A percentile compares a stretch with the other conserved stretches of the same genome.
These are phyloP conservation scores for Calliscelio sp. DNA, from an alignment of 2,888 invertebrate genomes.

Conservation along the genomic window DNA sequence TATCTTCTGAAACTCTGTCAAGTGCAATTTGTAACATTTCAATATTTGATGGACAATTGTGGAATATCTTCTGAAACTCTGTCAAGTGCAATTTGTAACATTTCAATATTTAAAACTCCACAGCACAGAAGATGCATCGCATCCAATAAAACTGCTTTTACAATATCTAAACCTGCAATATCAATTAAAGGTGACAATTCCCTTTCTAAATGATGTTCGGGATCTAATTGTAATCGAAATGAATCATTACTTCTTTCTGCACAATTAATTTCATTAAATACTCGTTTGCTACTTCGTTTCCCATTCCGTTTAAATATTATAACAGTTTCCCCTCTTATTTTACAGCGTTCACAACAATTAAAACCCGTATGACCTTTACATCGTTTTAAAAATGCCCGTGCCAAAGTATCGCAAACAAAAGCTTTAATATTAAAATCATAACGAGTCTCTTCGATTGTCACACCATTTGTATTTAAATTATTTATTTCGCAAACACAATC, in stretches of 20 bases:
- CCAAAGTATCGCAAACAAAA: slow-evolving; percentile 10
- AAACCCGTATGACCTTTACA: slow-evolving; percentile 19
- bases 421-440: slow-evolving; percentile 47
- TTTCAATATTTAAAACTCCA: slow-evolving; percentile 38
- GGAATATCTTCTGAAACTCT: slow-evolving; percentile 1
- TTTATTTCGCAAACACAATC: slow-evolving; percentile 62
- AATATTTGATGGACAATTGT: not conserved
- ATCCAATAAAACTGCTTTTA: slow-evolving; percentile 42
- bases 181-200: slow-evolving; percentile 38
- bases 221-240: slow-evolving; percentile 43
- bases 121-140: slow-evolving; percentile 64
- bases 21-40: slow-evolving; percentile 14
- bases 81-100: slow-evolving; percentile 13
- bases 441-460: slow-evolving; percentile 22
- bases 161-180: slow-evolving; percentile 46
- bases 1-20: slow-evolving; percentile 15
- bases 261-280: slow-evolving; percentile 58
- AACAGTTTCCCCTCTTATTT: slow-evolving; percentile 10
- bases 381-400: slow-evolving; percentile 21
- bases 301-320: slow-evolving; percentile 5
- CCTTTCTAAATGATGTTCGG: slow-evolving; percentile 53
- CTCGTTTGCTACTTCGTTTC: slow-evolving; percentile 42
- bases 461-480: slow-evolving; percentile 35
- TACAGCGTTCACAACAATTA: slow-evolving; percentile 12
- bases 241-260: slow-evolving; percentile 43